Evolutionary conservation across 2,113 vertebrate species (phyloP), one percentile per base, ranked within the genome.

Genomic region (Notiomystis cincta): DNA sequence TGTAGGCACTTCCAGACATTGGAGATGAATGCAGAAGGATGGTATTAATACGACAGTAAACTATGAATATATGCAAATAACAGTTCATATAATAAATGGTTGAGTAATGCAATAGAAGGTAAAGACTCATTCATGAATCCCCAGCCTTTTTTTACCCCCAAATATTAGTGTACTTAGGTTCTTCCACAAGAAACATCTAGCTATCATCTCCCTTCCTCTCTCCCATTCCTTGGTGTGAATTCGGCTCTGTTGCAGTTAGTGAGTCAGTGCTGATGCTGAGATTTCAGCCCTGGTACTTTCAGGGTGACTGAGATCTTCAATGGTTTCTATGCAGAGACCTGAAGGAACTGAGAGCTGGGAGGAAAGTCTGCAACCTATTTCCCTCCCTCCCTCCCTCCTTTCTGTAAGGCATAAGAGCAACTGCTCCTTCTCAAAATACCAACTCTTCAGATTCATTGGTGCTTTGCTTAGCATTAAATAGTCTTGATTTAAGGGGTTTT

Each of bases 401-500:
- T 71, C 57, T 64, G 17, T 2, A 9, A 16, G 31, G 30, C 4
- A 10, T 37, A 22, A 76, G 45, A 86, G 58, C 86, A 90, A 27
- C 50, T 21, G 33, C 75, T 80, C 23, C 50, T 82, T 90, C 90
- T 96, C 71, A 57, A 70, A 94, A 92, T 58, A 93, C 8, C 73
- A 90, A 16, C 66, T 87, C 37, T 89, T 62, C 73, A 61, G 78
- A 83, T 95, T 96, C 62, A 95, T 75, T 94, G 81, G 81, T 58
- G 60, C 73, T 66, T 96, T 89, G 62, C 88, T 96, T 81, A 77
- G 79, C 7, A 10, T 67, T 47, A 93, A 96, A 83, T 92, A 96
- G 66, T 30, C 48, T 85, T 92, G 90, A 87, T 96, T 92, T 87
- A 97, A 95, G 77, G 53, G 42, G 94, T 66, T 72, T 69, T 61